phyloP scores from a whole-genome alignment of 2,113 vertebrate genomes.

The Stictonetta naevosa region DNA sequence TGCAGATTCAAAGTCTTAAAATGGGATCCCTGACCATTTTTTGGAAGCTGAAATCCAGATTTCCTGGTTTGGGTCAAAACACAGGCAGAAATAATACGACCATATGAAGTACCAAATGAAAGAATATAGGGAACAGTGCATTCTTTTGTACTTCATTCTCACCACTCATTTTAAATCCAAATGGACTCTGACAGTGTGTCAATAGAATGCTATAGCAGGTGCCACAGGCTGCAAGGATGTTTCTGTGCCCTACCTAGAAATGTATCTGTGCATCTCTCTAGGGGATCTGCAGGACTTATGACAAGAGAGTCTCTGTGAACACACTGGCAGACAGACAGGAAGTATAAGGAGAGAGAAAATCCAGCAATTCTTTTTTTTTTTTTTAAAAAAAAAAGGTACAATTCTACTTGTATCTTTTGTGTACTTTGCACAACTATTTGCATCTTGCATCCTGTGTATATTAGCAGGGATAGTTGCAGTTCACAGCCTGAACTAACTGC shows the following conservation, averaged over 20 bases:
- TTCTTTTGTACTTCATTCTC: neutral
- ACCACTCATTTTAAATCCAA: too few relatives aligned
- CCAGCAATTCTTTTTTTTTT: neutral
- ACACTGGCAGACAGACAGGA: too few relatives aligned
- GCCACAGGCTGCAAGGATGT: rapidly evolving
- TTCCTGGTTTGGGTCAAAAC: neutral
- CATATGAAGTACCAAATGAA: neutral
- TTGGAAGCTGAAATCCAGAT: neutral
- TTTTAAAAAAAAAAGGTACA: too few relatives aligned
- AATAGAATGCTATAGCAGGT: rapidly evolving
- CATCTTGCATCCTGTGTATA: neutral
- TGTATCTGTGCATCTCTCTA: rapidly evolving
- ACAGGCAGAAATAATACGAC: too few relatives aligned
- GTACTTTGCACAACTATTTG: neutral
- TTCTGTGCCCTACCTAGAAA: neutral
- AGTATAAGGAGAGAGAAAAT: neutral
- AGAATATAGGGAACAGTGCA: neutral
- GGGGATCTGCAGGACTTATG: neutral
- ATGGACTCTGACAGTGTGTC: too few relatives aligned
- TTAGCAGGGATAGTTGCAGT: neutral
- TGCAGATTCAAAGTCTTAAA: too few relatives aligned
- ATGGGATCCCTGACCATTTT: too few relatives aligned
- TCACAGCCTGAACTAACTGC: rapidly evolving
- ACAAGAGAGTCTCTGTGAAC: neutral
- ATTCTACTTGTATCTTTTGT: neutral